Conservation (phyloP, 2,113 vertebrate species). For the human region GRCh38 chr9:115780501-115781000, state of each 20-base stretch:
- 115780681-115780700: not conserved
- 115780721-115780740: not conserved
- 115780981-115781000: not conserved
- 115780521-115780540: not conserved
- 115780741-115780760: not conserved
- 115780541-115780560: not conserved
- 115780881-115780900: not conserved
- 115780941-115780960: not conserved
- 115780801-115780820: not conserved
- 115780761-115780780: not conserved
- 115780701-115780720: not conserved
- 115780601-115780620: not conserved
- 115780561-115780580: not conserved
- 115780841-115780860: not conserved
- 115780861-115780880: not conserved
- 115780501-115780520: not conserved
- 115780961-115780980: conserved; percentile 40
- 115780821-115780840: not conserved
- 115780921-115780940: not conserved
- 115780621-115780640: not conserved
- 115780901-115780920: not conserved
- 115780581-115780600: not conserved
- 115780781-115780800: not conserved
- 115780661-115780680: conserved; percentile 1
- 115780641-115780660: not conserved